phyloP scores from a whole-genome alignment of 2,888 invertebrate genomes.

The Neoaliturus tenellus region DNA sequence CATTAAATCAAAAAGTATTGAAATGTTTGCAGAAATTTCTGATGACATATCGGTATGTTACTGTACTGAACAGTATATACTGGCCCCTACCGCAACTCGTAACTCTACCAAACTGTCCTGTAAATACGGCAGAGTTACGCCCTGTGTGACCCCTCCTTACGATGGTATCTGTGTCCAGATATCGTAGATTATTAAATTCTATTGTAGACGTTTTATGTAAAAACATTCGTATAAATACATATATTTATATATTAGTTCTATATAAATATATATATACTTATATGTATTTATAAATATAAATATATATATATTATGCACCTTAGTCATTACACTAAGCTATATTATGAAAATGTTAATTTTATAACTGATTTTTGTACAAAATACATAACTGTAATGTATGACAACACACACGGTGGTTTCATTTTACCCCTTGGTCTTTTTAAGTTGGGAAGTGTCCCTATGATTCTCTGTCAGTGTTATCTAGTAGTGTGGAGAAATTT shows the following conservation, averaged over 20 bases:
- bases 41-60: constrained; percentile 16
- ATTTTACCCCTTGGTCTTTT: constrained; percentile 15
- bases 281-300: constrained; percentile 13
- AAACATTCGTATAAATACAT: constrained; percentile 45
- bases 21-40: neutral
- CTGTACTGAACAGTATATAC: neutral
- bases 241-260: constrained; percentile 30
- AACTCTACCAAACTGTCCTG: constrained; percentile 9
- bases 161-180: constrained; percentile 48
- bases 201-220: constrained; percentile 62
- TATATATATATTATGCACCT: constrained; percentile 66
- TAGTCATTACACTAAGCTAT: constrained; percentile 69
- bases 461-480: no score
- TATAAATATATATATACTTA: constrained; percentile 30
- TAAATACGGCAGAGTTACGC: constrained; percentile 3
- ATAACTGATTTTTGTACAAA: constrained; percentile 71
- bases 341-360: constrained; percentile 70
- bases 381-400: constrained; percentile 68
- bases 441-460: no score
- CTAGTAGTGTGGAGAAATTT: no score
- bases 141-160: constrained; percentile 1
- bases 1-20: neutral
- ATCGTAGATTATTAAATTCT: constrained; percentile 55
- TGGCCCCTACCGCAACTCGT: neutral
- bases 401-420: constrained; percentile 33